Conservation (phyloP, 2,113 vertebrate species). For the Neolamprologus modestus region DNA sequence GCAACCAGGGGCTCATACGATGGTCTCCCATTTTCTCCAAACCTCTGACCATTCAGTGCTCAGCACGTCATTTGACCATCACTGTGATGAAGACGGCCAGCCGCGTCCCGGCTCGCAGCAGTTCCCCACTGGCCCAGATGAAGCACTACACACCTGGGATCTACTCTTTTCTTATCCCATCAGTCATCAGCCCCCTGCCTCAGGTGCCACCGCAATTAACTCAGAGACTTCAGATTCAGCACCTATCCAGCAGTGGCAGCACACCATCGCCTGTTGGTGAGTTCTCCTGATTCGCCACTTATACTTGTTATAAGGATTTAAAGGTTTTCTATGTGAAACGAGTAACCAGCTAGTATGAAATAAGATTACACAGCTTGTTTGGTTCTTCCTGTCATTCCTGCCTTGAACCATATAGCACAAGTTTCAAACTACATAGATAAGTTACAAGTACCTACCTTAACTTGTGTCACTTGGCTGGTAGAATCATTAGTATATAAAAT, state of each 20-base stretch:
- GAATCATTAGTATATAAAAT: neutral
- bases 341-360: neutral
- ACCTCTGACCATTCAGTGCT: constrained; percentile 18
- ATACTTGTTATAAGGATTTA: neutral
- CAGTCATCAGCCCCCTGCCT: constrained; percentile 84
- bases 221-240: constrained; percentile 76
- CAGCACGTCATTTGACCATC: neutral
- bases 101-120: constrained; percentile 77
- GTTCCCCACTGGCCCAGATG: constrained; percentile 85
- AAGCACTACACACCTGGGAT: constrained; percentile 82
- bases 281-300: constrained; percentile 21
- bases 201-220: constrained; percentile 72
- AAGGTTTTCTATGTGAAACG: neutral
- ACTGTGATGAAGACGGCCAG: constrained; percentile 82
- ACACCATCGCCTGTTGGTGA: constrained; percentile 89
- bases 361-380: neutral
- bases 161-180: constrained; percentile 87
- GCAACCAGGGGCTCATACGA: constrained; percentile 25
- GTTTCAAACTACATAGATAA: neutral
- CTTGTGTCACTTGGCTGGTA: neutral
- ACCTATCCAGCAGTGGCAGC: constrained; percentile 79
- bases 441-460: neutral
- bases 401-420: neutral
- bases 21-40: constrained; percentile 42
- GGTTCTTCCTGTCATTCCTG: neutral